Base-by-base conservation (phyloP, 2,797 vertebrate genomes). In the Syngnathus acus region DNA sequence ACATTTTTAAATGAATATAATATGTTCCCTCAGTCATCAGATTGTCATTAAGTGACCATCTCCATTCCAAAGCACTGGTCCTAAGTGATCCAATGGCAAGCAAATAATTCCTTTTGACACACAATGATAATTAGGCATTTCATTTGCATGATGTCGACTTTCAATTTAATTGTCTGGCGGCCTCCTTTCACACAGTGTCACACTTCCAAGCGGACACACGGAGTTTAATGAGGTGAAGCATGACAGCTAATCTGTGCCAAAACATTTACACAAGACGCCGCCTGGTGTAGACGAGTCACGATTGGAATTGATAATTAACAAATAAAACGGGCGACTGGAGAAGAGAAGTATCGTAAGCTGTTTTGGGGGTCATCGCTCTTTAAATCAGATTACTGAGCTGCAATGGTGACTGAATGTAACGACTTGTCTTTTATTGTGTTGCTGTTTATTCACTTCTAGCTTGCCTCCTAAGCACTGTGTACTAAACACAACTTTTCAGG, bases 151-250 rank as follows among this genome's bases (percentile, higher is more conserved):
- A 80, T 76, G 75, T 67, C 64, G 75, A 77, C 80, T 78, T 57
- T 78, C 66, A 71, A 76, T 84, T 78, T 81, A 84, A 82, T 83
- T 78, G 77, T 81, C 76, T 69, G 39, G 13, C 60, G 58, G 65
- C 59, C 61, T 81, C 58, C 23, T 17, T 77, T 76, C 58, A 4
- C 63, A 73, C 65, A 70, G 50, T 59, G 68, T 81, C 76, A 65
- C n/a, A 4, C 65, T 66, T 78, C 72, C 75, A 79, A 62, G 79
- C 74, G 80, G 77, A 86, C 82, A 75, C 57, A 66, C 72, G 53
- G 8, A 32, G 66, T 70, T 73, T 86, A 86, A 87, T 86, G 82
- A 86, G 78, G 75, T 78, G 80, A 83, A 83, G 76, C 8, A 45
- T 66, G 78, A 76, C 65, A 66, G 64, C 75, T 86, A 81, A 88